Base-by-base conservation (phyloP, 1,140 invertebrate genomes). In the Caenorhabditis inopinata region DNA sequence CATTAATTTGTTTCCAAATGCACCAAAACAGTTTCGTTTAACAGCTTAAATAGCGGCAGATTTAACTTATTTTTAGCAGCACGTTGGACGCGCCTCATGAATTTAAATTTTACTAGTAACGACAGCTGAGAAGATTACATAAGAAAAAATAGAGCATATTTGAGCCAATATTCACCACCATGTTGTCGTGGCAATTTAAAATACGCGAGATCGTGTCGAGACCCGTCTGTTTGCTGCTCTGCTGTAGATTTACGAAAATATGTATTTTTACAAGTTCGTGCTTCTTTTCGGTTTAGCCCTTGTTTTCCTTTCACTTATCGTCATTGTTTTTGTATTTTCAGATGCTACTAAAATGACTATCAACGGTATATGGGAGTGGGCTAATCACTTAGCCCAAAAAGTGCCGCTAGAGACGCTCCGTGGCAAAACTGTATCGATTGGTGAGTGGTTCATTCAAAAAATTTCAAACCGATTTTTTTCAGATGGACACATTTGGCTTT, bases 401-500 rank as follows among this genome's bases (percentile, higher is more conserved):
- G 58, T 81, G 25, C 16, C 75, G 7, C 14, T 49, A 2, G 38
- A 75, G 32, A 51, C 79, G 1, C 18, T 81, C 16, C 74, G 53
- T 1, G 38, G 18, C 0, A 81, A 81, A 29, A 35, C 25, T 21
- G 21, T 81, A 18, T 25, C 80, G 0, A 73, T 81, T 45, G 80
- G 80, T 81, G 9, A 27, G 74, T 5, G 7, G 16, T 49, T 23
- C 35, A 29, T 16, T 42, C 38, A 42, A 2, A 42, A 32, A 62
- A 0, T 47, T 49, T 51, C 9, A 53, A 68, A 49, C 9, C 35
- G 18, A 35, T 9, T 14, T 11, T 23, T 21, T 76, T 77, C 53
- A 81, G 80, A 81, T 45, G 80, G 80, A 0, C 75, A 76, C 42
- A 53, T 74, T 11, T 78, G 80, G 80, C 32, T 81, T 9, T 47